These are phyloP conservation scores for Strigamia maritima DNA, from an alignment of 2,888 invertebrate species.

Conservation along the genomic window DNA sequence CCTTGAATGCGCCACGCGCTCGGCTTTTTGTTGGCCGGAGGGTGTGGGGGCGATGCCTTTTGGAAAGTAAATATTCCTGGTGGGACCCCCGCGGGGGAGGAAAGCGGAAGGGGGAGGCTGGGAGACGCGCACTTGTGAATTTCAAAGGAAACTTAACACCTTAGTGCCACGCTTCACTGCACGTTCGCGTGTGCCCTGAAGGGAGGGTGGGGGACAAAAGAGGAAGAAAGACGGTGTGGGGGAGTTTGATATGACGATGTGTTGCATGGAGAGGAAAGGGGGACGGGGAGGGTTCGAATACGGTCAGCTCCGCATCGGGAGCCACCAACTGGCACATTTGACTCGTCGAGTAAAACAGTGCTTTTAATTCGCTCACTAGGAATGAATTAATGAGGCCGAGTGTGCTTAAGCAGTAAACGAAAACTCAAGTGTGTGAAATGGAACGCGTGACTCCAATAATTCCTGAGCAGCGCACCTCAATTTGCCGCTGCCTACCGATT, in stretches of 20 bases:
- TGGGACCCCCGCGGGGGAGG: not conserved
- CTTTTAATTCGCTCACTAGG: not conserved
- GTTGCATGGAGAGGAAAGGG: not conserved
- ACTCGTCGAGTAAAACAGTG: not conserved
- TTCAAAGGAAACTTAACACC: conserved; percentile 30
- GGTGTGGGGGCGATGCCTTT: not conserved
- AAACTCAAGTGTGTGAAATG: not conserved
- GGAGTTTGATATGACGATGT: not conserved
- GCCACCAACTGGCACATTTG: not conserved
- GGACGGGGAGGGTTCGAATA: not conserved
- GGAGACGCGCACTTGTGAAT: not conserved
- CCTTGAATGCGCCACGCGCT: not conserved
- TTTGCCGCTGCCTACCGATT: not conserved
- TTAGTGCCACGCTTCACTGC: conserved; percentile 17
- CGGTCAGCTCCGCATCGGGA: not conserved
- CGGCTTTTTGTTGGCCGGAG: not conserved
- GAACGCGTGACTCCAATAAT: not conserved
- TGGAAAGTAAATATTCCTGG: conserved; percentile 17
- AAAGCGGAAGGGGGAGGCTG: not conserved
- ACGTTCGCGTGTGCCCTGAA: not conserved
- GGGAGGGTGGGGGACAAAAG: conserved; percentile 5
- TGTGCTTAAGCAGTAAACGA: not conserved
- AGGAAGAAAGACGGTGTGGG: not conserved
- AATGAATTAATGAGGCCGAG: not conserved
- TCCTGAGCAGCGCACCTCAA: not conserved